Percentiles rank a stretch among this genome's conserved stretches.
Conservation (phyloP, 2,797 vertebrate genomes). For the Rousettus madagascariensis region DNA sequence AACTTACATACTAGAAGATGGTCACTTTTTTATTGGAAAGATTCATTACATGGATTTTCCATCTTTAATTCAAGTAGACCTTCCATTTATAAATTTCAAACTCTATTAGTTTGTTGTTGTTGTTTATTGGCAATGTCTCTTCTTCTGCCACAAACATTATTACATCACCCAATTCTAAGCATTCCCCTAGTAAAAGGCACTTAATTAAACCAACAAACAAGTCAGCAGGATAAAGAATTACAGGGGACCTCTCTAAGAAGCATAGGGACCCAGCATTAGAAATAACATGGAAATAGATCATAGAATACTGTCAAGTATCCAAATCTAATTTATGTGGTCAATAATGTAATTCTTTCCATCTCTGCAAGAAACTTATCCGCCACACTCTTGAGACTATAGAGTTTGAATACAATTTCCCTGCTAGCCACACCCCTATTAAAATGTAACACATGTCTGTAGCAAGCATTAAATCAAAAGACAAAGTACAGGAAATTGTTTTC, state of each 20-base stretch:
- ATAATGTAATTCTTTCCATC: conserved; percentile 69
- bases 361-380: conserved; percentile 49
- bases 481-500: conserved; percentile 50
- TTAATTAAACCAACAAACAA: conserved; percentile 73
- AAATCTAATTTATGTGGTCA: conserved; percentile 69
- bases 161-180: conserved; percentile 54
- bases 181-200: conserved; percentile 64
- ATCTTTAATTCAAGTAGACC: conserved; percentile 39
- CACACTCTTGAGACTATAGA: conserved; percentile 34
- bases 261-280: conserved; percentile 9
- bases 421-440: conserved; percentile 62
- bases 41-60: conserved; percentile 67
- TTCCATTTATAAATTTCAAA: conserved; percentile 72
- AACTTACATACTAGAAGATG: not conserved
- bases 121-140: conserved; percentile 43
- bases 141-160: conserved; percentile 52
- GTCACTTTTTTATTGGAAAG: conserved; percentile 48
- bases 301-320: conserved; percentile 44
- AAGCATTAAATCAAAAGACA: conserved; percentile 73
- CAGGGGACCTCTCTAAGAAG: not conserved
- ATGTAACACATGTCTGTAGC: conserved; percentile 36
- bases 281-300: conserved; percentile 71
- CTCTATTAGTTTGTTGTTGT: conserved; percentile 57
- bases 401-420: conserved; percentile 49
- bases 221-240: conserved; percentile 35